Evolutionary conservation across 2,113 vertebrate species (phyloP), one percentile per base, ranked within the genome.

Genomic region (Murina feae): DNA sequence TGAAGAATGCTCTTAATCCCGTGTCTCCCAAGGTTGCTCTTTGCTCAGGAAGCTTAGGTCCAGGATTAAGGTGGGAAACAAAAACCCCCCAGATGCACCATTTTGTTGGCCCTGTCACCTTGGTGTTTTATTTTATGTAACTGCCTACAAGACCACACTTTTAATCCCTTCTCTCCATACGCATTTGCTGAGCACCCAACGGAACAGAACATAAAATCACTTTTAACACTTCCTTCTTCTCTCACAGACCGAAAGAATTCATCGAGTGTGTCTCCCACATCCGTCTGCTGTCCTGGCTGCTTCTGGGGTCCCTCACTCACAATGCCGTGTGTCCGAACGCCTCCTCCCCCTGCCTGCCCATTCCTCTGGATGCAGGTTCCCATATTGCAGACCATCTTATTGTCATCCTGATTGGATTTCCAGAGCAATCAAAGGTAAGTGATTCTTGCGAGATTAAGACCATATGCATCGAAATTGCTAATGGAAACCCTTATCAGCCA

Each of bases 201-300:
- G 58, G 74, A 91, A 79, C 28, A 63, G 84, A 89, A 74, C 13
- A 47, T 86, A 51, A 44, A 76, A 6, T 58, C 71, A 17, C 75
- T 92, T 58, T 96, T 90, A 42, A 97, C 90, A 68, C 87, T 20
- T 44, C 51, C 1, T 95, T 97, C 95, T 97, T 98, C 96, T 71
- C 97, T 91, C 37, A 93, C 89, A 99, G 99, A 94, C 99, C 99
- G 30, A 99, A 99, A 97, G 99, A 99, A 97, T 99, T 99, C 98
- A 99, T 99, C 8, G 99, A 99, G 97, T 99, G 99, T 84, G 99
- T 99, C 80, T 99, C 99, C 37, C 99, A 99, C 98, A 99, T 99
- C 96, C 99, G 99, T 44, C 98, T 99, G 97, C 98, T 99, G 93
- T 99, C 99, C 78, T 99, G 99, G 99, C 98, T 99, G 10, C 99